Base-by-base conservation (phyloP, 2,888 invertebrate species). In the Pyralis farinalis region DNA sequence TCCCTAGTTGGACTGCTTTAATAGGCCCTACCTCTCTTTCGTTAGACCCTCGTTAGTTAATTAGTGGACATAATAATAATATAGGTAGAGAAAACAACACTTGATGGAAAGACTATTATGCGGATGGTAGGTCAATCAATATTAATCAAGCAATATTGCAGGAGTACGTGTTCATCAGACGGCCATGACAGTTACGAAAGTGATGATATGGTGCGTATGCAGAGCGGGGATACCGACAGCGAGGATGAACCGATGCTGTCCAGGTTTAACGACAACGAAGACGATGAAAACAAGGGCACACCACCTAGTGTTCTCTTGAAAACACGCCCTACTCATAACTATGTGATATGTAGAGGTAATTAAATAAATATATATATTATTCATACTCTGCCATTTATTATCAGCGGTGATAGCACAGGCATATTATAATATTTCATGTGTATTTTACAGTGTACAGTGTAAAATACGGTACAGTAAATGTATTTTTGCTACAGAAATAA, bases 321-420 rank as follows among this genome's bases (percentile, higher is more conserved):
- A 61, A 71, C 88, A 31, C 90, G 90, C 63, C 94, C 94, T 1
- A 92, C 91, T 61, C 93, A 94, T 52, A 92, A 91, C 45, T 95
- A 94, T 92, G 88, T 90, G 50, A 84, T 93, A 39, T 72, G 94
- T 30, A 75, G 71, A 71, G 89, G 88, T 87, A 47, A 51, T 38
- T 21, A 3, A 35, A 16, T 28, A 5, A 33, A 38, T 11, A 20
- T 37, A 21, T 3, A 9, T 7, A 11, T 37, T 7, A 22, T 34
- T 36, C n/a, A n/a, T n/a, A n/a, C n/a, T n/a, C n/a, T n/a, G n/a
- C n/a, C n/a, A n/a, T n/a, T n/a, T n/a, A n/a, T n/a, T n/a, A n/a
- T n/a, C n/a, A n/a, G n/a, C n/a, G n/a, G n/a, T n/a, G n/a, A n/a
- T n/a, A n/a, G n/a, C n/a, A n/a, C n/a, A n/a, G n/a, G n/a, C n/a